Percentiles rank a stretch among this genome's conserved stretches.
Conservation (phyloP, 2,888 invertebrate species). For the Linhomoeus sp. region DNA sequence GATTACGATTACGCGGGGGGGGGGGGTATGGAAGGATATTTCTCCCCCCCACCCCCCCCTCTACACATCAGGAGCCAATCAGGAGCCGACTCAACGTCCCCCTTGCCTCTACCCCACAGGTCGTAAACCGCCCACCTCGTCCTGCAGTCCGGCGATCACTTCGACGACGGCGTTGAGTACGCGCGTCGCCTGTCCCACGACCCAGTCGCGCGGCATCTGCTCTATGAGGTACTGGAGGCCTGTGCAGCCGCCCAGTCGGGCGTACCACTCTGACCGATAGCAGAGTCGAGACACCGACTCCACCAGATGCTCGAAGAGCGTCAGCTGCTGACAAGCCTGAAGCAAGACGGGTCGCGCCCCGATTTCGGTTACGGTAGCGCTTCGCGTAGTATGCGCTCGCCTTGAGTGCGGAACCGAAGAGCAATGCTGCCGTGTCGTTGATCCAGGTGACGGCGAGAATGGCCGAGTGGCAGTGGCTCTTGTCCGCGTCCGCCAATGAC, state of each 20-base stretch:
- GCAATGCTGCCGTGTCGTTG: slow-evolving; percentile 65
- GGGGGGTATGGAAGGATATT: no score
- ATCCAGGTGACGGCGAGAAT: slow-evolving; percentile 67
- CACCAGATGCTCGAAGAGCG: slow-evolving; percentile 76
- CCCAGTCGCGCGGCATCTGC: slow-evolving; percentile 65
- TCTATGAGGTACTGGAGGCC: slow-evolving; percentile 74
- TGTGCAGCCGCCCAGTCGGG: slow-evolving; percentile 83
- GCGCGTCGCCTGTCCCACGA: slow-evolving; percentile 62
- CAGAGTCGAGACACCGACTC: slow-evolving; percentile 82
- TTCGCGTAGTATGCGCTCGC: no score
- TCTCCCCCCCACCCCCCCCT: no score
- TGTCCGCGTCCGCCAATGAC: slow-evolving; percentile 92
- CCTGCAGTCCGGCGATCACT: slow-evolving; percentile 6
- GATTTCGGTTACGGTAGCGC: no score
- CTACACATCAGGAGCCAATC: no score
- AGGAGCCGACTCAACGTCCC: no score
- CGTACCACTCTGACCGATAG: slow-evolving; percentile 93
- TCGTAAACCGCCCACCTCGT: background rate
- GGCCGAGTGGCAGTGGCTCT: slow-evolving; percentile 81
- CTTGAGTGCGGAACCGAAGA: slow-evolving; percentile 53
- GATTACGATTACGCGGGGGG: no score
- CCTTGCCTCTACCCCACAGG: slow-evolving; percentile 3
- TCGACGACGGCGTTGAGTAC: slow-evolving; percentile 33
- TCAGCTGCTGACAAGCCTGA: slow-evolving; percentile 43
- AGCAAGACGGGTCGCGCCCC: no score